Evolutionary conservation across 2,888 invertebrate species (phyloP).

Genomic region (Acrocyrtus sp.): DNA sequence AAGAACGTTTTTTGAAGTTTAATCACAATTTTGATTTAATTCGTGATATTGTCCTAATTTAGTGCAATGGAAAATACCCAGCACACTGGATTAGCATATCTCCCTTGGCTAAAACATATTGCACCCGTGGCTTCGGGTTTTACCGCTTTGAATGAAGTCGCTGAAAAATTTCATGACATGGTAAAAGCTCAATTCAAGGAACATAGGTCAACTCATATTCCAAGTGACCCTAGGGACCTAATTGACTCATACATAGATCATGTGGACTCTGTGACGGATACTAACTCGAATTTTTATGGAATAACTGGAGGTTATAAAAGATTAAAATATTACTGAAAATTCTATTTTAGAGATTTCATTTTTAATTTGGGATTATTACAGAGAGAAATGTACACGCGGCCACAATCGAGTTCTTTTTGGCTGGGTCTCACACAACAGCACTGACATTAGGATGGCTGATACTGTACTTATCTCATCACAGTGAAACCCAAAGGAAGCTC

Average conservation of each 20-base stretch:
- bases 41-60: no score
- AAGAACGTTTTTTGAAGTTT: no score
- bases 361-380: background rate
- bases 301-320: constrained; percentile 40
- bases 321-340: background rate
- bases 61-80: no score
- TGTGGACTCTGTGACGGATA: constrained; percentile 40
- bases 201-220: constrained; percentile 11
- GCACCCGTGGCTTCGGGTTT: constrained; percentile 47
- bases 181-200: constrained; percentile 30
- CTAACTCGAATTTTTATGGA: constrained; percentile 56
- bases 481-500: constrained; percentile 3
- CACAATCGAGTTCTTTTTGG: constrained; percentile 13
- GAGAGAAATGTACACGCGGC: constrained; percentile 6
- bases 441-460: constrained; percentile 15
- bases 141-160: constrained; percentile 19
- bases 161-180: constrained; percentile 24
- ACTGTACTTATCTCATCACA: constrained; percentile 14
- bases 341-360: background rate
- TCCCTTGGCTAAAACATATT: constrained; percentile 41
- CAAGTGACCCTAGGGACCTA: constrained; percentile 48
- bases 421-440: constrained; percentile 16
- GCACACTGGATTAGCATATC: constrained; percentile 31
- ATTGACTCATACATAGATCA: constrained; percentile 55
- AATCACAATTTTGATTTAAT: no score